Evolutionary conservation across 1,140 invertebrate species (phyloP), one percentile per base, ranked within the genome.

Genomic region (Branchinecta lynchi): DNA sequence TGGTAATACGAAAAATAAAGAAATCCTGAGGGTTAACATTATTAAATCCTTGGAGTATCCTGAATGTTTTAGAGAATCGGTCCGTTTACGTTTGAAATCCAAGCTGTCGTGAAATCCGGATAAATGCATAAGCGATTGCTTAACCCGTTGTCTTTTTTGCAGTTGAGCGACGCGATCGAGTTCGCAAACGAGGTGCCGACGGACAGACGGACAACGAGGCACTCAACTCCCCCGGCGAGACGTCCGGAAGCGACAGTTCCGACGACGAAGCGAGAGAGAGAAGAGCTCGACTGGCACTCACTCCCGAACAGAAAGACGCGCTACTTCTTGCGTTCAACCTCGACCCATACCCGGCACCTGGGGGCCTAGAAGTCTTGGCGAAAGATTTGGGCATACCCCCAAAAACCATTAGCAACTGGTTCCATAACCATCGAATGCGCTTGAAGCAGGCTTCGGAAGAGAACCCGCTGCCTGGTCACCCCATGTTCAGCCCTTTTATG

Each of bases 401-500:
- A 10, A 84, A 95, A 73, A 98, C 95, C 51, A 97, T 99, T 71
- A 95, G 92, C 17, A 98, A 99, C 78, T 99, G 96, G 96, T 98
- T 98, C 83, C 96, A 98, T 81, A 99, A 98, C 78, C 94, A 99
- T 80, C 86, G 96, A 70, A 99, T 98, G 92, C 85, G 96, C 68
- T 84, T 98, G 75, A 99, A 99, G 79, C 92, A 95, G 76, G 82
- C 85, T 72, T 87, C 87, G 51, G 51, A 60, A 20, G 51, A 60
- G 51, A 15, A 12, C 12, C 12, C 17, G 12, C 51, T 60, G 12
- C 12, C 51, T 60, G 12, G 17, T 15, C 12, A 20, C 17, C 12
- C 51, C 17, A 20, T 20, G 17, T 60, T 60, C 17, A 60, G 17
- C 17, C 51, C 51, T 6, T 60, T 68, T 67, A n/a, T 46, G 71